Conservation (phyloP, 64 coral and sea anemone species). For the Acropora yongei region DNA sequence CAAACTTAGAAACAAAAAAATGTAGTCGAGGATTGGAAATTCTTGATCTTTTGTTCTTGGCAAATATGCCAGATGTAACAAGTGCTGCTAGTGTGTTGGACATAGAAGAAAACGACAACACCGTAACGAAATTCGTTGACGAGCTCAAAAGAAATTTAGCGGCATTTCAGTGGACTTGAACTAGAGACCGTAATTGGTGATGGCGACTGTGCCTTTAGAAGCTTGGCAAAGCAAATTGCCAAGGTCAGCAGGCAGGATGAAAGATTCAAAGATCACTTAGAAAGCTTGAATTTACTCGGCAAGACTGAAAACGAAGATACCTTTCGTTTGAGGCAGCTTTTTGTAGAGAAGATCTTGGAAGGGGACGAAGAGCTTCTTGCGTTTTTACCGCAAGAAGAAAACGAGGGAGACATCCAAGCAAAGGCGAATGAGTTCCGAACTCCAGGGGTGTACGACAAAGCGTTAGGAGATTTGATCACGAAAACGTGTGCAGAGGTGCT, state of each 20-base stretch:
- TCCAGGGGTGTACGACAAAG: background rate
- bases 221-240: background rate
- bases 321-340: background rate
- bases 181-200: background rate
- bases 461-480: background rate
- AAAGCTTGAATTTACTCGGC: background rate
- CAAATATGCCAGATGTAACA: too few species aligned
- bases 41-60: too few species aligned
- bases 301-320: background rate
- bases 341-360: background rate
- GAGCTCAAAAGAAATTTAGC: too few species aligned
- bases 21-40: too few species aligned
- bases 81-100: too few species aligned
- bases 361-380: background rate
- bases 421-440: background rate
- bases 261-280: background rate
- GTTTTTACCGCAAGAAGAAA: background rate
- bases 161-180: too few species aligned
- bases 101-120: too few species aligned
- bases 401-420: background rate
- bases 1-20: too few species aligned
- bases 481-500: background rate
- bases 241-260: background rate
- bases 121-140: too few species aligned
- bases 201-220: background rate